These are phyloP conservation scores for Poecile atricapillus DNA, from an alignment of 2,113 vertebrate genomes.

Conservation along the genomic window DNA sequence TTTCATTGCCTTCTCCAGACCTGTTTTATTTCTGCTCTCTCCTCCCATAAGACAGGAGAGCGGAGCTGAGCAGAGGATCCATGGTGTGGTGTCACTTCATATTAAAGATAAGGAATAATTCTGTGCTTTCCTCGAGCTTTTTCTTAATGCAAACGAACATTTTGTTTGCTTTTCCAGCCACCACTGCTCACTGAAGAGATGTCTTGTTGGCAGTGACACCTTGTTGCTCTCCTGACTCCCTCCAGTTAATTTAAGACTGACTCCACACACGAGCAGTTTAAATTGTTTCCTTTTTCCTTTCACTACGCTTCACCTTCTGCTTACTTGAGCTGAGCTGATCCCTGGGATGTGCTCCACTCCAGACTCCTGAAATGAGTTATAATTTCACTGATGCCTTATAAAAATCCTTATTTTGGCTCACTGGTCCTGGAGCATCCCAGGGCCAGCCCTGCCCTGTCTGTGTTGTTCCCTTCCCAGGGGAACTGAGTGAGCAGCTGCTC, in stretches of 20 bases:
- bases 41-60: not conserved
- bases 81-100: not conserved
- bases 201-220: not conserved
- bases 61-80: not conserved
- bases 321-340: not conserved
- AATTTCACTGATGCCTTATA: not conserved
- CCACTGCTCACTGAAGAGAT: not conserved
- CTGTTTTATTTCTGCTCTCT: not conserved
- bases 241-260: not conserved
- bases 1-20: not conserved
- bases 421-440: not conserved
- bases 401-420: not conserved
- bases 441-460: not conserved
- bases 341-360: not conserved
- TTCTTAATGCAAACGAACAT: not conserved
- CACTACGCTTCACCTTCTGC: not conserved
- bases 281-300: not conserved
- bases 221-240: not conserved
- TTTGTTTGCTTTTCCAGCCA: not conserved
- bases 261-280: not conserved
- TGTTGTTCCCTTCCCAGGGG: not conserved
- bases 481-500: not conserved
- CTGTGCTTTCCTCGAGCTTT: not conserved
- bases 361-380: not conserved
- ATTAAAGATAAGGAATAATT: not conserved